Conservation (phyloP, 2,888 invertebrate genomes). For the Mesodorylaimus sp. region DNA sequence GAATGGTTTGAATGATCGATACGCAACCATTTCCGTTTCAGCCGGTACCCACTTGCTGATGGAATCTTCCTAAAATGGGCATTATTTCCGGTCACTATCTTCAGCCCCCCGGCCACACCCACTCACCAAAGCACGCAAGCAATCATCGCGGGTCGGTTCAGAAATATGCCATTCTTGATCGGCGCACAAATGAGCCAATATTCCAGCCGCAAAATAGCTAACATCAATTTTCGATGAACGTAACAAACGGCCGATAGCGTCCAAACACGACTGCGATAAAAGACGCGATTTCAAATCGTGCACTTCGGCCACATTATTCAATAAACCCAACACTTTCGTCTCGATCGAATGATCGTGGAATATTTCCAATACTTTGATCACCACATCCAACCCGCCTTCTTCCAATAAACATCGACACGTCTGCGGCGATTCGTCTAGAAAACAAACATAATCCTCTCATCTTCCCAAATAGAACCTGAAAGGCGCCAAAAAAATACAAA, state of each 20-base stretch:
- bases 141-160: constrained; percentile 25
- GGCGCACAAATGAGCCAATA: constrained; percentile 49
- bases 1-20: constrained; percentile 52
- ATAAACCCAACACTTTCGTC: constrained; percentile 51
- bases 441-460: too few relatives aligned
- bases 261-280: constrained; percentile 41
- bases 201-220: constrained; percentile 53
- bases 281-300: constrained; percentile 38
- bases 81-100: neutral
- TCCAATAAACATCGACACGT: constrained; percentile 50
- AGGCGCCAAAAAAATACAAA: neutral
- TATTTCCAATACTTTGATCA: constrained; percentile 45
- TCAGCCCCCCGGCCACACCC: constrained; percentile 36
- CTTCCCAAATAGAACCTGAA: too few relatives aligned
- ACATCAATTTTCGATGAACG: constrained; percentile 48
- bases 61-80: constrained; percentile 36
- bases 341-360: constrained; percentile 45
- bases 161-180: constrained; percentile 41
- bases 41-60: constrained; percentile 48
- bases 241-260: constrained; percentile 35
- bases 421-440: constrained; percentile 48
- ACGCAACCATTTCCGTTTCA: constrained; percentile 54
- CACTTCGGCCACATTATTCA: constrained; percentile 60
- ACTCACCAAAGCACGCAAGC: constrained; percentile 40
- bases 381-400: constrained; percentile 48